These are phyloP conservation scores for Alces alces DNA, from an alignment of 2,113 vertebrate genomes.

Conservation along the genomic window DNA sequence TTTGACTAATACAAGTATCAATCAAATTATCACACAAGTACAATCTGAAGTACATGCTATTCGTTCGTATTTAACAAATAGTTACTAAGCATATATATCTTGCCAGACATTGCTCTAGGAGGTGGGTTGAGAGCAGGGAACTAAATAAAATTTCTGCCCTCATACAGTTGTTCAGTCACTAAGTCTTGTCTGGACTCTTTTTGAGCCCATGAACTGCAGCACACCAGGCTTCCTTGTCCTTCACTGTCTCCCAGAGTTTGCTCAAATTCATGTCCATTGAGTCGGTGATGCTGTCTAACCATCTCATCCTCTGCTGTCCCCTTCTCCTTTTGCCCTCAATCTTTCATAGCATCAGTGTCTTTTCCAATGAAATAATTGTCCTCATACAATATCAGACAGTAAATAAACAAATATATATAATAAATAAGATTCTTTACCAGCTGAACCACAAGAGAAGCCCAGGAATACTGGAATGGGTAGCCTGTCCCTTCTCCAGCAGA, in stretches of 20 bases:
- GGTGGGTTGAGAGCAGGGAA: neutral
- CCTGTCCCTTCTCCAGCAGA: neutral
- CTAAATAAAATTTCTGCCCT: neutral
- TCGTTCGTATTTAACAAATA: neutral
- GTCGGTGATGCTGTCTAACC: neutral
- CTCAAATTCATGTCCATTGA: neutral
- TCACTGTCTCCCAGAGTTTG: neutral
- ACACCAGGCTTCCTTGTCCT: neutral
- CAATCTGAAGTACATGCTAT: neutral
- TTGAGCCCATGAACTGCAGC: neutral
- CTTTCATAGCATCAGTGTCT: neutral
- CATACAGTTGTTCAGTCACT: neutral
- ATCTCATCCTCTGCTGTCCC: neutral
- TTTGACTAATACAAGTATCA: neutral
- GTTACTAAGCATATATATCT: neutral
- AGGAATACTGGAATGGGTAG: neutral
- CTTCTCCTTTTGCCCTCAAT: neutral
- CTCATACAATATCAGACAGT: neutral
- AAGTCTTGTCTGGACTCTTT: neutral
- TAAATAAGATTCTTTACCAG: neutral
- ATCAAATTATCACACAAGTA: neutral
- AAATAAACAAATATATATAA: neutral
- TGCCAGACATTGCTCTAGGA: neutral
- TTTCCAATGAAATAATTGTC: neutral
- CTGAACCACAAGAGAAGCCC: neutral